A percentile compares a stretch with the other conserved stretches of the same genome.
phyloP scores from a whole-genome alignment of 1,140 invertebrate genomes.

The Polyergus mexicanus region DNA sequence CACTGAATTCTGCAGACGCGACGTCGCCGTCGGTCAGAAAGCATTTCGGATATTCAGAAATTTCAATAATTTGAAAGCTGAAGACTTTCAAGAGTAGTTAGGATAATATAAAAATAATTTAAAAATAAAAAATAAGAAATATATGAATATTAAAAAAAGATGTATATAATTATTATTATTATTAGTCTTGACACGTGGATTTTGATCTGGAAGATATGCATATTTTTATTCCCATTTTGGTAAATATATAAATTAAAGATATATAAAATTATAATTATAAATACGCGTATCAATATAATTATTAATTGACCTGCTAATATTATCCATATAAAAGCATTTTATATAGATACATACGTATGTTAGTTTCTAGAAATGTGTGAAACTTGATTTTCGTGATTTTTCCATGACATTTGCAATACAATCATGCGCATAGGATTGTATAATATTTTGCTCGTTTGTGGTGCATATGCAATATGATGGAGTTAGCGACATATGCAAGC shows the following conservation, averaged over 20 bases:
- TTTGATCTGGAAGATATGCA: background rate
- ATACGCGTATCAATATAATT: background rate
- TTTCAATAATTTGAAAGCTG: background rate
- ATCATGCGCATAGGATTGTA: background rate
- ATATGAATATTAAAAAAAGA: background rate
- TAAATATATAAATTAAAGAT: background rate
- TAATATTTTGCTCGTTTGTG: slow-evolving; percentile 26
- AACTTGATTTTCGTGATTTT: background rate
- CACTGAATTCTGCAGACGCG: slow-evolving; percentile 28
- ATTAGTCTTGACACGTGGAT: too few relatives aligned
- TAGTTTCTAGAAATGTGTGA: background rate
- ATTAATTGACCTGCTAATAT: background rate
- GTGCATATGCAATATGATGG: background rate
- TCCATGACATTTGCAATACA: background rate
- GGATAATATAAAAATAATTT: background rate
- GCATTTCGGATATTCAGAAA: slow-evolving; percentile 15
- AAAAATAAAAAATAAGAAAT: background rate
- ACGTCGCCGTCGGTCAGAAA: slow-evolving; percentile 8
- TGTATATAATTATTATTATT: slow-evolving; percentile 5
- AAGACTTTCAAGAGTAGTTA: background rate
- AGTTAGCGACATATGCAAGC: background rate
- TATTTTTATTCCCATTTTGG: background rate
- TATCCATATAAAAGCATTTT: background rate
- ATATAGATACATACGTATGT: background rate
- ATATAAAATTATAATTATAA: background rate